Evolutionary conservation across 2,797 vertebrate species (phyloP).

Genomic region (Sitta carolinensis): DNA sequence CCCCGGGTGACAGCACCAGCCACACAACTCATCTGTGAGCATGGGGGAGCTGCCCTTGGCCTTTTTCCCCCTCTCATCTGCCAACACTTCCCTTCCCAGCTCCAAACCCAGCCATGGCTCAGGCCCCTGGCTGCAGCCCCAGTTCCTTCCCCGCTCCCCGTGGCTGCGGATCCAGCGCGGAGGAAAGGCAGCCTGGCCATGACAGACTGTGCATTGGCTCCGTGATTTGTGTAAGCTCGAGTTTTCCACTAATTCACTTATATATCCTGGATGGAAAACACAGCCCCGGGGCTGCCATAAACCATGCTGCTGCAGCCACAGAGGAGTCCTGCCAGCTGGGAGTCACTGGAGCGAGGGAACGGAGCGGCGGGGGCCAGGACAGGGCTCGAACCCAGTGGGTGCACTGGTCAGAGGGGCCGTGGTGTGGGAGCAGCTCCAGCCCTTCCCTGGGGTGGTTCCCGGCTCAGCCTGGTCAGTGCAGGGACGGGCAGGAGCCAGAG

Average conservation of each 20-base stretch:
- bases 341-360: background rate
- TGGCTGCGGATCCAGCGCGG: background rate
- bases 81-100: background rate
- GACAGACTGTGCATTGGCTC: background rate
- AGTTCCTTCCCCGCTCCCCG: background rate
- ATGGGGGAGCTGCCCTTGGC: background rate
- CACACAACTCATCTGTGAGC: background rate
- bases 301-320: constrained; percentile 22
- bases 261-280: constrained; percentile 41
- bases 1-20: background rate
- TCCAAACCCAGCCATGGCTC: background rate
- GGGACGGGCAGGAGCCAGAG: rapidly evolving
- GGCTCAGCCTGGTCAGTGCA: background rate
- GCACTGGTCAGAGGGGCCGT: background rate
- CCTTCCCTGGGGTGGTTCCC: rapidly evolving
- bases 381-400: background rate
- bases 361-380: background rate
- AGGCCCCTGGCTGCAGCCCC: background rate
- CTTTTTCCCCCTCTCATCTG: background rate
- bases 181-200: background rate
- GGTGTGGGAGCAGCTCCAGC: background rate
- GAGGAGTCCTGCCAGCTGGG: constrained; percentile 35
- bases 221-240: constrained; percentile 50
- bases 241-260: constrained; percentile 62
- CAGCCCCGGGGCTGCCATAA: constrained; percentile 54